phyloP scores from a whole-genome alignment of 2,113 vertebrate species.

The Leptodactylus fuscus region DNA sequence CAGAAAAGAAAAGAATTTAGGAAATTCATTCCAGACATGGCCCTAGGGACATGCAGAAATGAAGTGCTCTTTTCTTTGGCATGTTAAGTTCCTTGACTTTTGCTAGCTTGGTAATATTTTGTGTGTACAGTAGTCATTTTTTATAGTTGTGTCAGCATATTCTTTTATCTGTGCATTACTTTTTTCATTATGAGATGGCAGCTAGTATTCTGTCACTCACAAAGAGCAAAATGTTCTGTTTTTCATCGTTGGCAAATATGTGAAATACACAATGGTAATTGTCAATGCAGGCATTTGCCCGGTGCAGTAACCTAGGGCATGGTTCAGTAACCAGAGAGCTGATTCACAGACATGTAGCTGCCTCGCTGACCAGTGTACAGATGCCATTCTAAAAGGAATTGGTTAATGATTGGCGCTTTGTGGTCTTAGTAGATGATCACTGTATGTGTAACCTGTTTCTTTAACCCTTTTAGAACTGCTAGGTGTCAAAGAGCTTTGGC shows the following conservation, averaged over 20 bases:
- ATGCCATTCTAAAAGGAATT: not conserved
- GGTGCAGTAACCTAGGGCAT: not conserved
- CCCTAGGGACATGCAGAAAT: not conserved
- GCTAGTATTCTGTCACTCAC: not conserved
- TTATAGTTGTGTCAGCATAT: not conserved
- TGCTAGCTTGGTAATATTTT: not conserved
- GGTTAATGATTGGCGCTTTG: not conserved
- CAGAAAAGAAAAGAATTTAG: not conserved
- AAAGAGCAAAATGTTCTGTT: slow-evolving; percentile 15
- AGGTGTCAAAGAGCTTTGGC: not conserved
- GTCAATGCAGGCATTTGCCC: not conserved
- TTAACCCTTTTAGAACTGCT: not conserved
- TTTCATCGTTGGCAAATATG: not conserved
- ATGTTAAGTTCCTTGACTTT: not conserved
- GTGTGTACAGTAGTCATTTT: not conserved
- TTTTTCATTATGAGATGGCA: not conserved
- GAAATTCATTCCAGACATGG: not conserved
- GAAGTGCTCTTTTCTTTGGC: slow-evolving; percentile 4
- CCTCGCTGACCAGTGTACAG: not conserved
- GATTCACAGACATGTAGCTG: not conserved
- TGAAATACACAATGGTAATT: not conserved
- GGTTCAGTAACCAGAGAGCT: not conserved
- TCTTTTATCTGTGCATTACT: not conserved
- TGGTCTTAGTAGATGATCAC: not conserved
- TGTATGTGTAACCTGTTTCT: not conserved